Evolutionary conservation across 2,888 invertebrate genomes (phyloP).

Genomic region (Aphidius colemani): DNA sequence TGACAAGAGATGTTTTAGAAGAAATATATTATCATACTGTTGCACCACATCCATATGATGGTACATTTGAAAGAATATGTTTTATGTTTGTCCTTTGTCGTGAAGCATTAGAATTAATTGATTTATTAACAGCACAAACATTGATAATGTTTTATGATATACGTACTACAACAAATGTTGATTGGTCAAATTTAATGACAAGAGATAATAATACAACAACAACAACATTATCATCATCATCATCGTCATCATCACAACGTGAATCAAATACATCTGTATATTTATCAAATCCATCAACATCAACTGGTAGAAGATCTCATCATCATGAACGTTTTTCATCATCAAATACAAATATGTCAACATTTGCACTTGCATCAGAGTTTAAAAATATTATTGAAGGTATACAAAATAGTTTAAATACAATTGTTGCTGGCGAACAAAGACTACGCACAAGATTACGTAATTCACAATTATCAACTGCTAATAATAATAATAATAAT

Average conservation of each 20-base stretch:
- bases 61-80: conserved; percentile 1
- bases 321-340: too few species aligned
- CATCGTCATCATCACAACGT: neutral
- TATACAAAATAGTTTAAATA: conserved; percentile 34
- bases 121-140: conserved; percentile 61
- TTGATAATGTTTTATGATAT: conserved; percentile 33
- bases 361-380: conserved; percentile 38
- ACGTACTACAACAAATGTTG: neutral
- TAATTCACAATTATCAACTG: too few species aligned
- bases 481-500: neutral
- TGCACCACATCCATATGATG: conserved; percentile 38
- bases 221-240: conserved; percentile 11
- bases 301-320: neutral
- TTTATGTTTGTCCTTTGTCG: conserved; percentile 54
- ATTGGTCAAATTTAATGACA: neutral
- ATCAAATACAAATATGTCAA: conserved; percentile 25
- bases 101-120: conserved; percentile 61
- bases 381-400: conserved; percentile 44
- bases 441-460: neutral
- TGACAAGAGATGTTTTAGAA: neutral
- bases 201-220: neutral
- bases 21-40: neutral
- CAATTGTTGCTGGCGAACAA: conserved; percentile 15
- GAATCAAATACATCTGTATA: conserved; percentile 10
- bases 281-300: neutral